A percentile compares a stretch with the other conserved stretches of the same genome.
These are phyloP conservation scores for Myopa tessellatipennis DNA, from an alignment of 2,888 invertebrate species.

Conservation along the genomic window DNA sequence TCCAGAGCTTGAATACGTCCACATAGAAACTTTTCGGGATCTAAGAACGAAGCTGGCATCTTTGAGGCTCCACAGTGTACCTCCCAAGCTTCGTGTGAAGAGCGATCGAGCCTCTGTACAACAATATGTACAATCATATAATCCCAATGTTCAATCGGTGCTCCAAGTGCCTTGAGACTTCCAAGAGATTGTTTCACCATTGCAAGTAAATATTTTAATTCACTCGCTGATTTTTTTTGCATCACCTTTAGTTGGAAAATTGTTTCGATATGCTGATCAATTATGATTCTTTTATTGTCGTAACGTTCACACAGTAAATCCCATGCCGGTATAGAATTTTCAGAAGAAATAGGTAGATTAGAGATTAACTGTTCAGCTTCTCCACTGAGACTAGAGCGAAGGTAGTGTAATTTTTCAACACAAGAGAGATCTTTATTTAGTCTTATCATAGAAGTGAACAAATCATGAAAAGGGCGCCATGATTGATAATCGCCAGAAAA, in stretches of 20 bases:
- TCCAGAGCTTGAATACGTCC: too few species aligned
- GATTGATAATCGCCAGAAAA: slow-evolving; percentile 31
- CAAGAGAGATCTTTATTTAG: too few species aligned
- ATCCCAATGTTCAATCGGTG: not conserved
- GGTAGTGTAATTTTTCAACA: not conserved
- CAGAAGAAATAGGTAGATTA: not conserved
- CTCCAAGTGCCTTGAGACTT: not conserved
- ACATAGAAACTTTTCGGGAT: too few species aligned
- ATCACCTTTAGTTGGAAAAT: slow-evolving; percentile 4
- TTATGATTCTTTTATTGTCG: slow-evolving; percentile 35
- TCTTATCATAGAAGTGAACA: not conserved
- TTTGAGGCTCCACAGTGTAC: not conserved
- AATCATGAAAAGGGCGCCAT: slow-evolving; percentile 22
- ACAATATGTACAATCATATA: not conserved
- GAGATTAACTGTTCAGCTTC: slow-evolving; percentile 11
- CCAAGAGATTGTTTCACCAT: not conserved
- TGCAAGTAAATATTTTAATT: not conserved
- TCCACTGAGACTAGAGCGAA: not conserved
- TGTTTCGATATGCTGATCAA: not conserved
- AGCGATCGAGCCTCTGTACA: not conserved
- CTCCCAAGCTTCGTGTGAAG: not conserved
- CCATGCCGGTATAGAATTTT: slow-evolving; percentile 43
- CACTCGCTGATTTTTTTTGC: not conserved
- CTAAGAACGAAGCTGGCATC: not conserved
- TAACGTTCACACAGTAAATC: slow-evolving; percentile 39